Conservation (phyloP, 2,113 vertebrate species). For the Plecturocebus donacophilus region DNA sequence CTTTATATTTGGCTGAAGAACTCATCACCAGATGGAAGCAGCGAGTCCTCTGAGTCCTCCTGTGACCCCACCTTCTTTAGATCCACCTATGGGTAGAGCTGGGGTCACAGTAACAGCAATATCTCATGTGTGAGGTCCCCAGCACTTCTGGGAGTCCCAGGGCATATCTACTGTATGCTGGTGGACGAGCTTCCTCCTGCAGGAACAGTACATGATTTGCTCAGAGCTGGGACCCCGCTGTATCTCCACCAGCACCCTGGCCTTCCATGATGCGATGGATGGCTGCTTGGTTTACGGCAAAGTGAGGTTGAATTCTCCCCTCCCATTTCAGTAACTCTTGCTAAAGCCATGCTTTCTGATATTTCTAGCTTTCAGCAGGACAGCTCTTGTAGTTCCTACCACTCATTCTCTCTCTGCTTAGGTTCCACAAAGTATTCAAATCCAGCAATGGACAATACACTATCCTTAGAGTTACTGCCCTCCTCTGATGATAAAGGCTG, state of each 20-base stretch:
- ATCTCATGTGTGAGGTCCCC: accelerated
- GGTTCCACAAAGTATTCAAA: not conserved
- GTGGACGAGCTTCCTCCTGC: not conserved
- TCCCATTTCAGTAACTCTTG: not conserved
- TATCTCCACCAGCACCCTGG: not conserved
- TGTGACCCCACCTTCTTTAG: accelerated
- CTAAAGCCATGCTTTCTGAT: not conserved
- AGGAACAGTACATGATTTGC: not conserved
- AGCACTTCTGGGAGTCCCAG: accelerated
- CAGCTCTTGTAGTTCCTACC: not conserved
- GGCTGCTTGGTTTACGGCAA: not conserved
- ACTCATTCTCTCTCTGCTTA: not conserved
- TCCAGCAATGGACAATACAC: not conserved
- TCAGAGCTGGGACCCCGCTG: not conserved
- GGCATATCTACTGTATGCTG: not conserved
- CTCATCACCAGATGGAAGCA: not conserved
- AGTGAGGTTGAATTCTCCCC: not conserved
- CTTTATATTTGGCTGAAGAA: not conserved
- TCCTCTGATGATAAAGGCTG: not conserved
- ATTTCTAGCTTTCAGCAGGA: not conserved
- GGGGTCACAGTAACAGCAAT: accelerated
- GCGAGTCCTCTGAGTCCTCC: not conserved
- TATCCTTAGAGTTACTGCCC: not conserved
- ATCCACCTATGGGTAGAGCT: too few species aligned
- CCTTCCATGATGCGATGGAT: accelerated